Conservation (phyloP, 2,888 invertebrate species). For the Callyntrura guangdongensis region DNA sequence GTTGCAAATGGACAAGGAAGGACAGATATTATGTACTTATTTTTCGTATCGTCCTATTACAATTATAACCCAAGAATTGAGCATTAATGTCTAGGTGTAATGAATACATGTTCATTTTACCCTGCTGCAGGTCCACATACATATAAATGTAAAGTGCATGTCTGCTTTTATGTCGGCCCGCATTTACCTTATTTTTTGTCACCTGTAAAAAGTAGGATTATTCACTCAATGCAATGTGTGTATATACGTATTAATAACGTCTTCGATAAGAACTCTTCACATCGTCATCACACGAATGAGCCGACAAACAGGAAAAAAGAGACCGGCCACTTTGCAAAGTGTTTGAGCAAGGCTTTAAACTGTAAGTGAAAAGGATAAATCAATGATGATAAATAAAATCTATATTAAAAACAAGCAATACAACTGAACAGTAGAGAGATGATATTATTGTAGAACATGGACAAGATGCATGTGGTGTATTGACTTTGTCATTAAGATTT, state of each 20-base stretch:
- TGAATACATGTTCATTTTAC: background rate
- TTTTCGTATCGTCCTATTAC: background rate
- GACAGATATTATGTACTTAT: background rate
- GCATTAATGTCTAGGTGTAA: background rate
- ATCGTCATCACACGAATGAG: constrained; percentile 13
- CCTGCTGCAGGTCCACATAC: background rate
- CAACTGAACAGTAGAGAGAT: background rate
- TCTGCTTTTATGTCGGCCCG: background rate
- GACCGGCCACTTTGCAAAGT: constrained; percentile 81
- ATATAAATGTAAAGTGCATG: background rate
- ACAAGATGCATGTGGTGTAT: constrained; percentile 73
- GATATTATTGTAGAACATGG: constrained; percentile 5
- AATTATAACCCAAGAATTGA: background rate
- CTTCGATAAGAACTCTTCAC: constrained; percentile 12
- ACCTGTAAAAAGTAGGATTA: constrained; percentile 80
- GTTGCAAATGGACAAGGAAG: background rate
- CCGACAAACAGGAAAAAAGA: constrained; percentile 70
- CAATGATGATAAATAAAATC: constrained; percentile 37
- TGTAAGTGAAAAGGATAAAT: constrained; percentile 53
- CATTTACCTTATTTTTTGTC: constrained; percentile 68
- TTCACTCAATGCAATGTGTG: constrained; percentile 77
- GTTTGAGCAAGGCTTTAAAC: constrained; percentile 81
- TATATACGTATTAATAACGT: constrained; percentile 13
- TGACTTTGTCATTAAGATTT: constrained; percentile 83
- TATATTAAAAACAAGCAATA: background rate